phyloP scores from a whole-genome alignment of 2,888 invertebrate species.

The Platerodrilus igneus region DNA sequence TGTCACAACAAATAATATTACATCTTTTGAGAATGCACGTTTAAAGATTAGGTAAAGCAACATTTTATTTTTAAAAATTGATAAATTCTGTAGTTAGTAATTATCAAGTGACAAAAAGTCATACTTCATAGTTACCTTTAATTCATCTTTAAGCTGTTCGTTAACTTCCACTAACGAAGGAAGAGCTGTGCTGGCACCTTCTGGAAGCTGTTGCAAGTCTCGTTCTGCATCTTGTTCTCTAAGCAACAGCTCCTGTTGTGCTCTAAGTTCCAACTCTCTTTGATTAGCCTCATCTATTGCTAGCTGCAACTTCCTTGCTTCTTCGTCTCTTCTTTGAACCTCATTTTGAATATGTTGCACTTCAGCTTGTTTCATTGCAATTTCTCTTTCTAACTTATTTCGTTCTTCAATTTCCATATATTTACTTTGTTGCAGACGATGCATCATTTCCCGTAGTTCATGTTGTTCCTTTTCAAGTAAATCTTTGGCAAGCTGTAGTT shows the following conservation, averaged over 20 bases:
- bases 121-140: slow-evolving; percentile 39
- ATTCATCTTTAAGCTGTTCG: slow-evolving; percentile 40
- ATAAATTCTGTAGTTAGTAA: no score
- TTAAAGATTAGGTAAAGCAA: no score
- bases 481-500: slow-evolving; percentile 84
- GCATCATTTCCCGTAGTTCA: slow-evolving; percentile 83
- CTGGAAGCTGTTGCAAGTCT: slow-evolving; percentile 35
- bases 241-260: slow-evolving; percentile 28
- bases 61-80: no score
- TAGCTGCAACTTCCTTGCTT: slow-evolving; percentile 39
- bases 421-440: slow-evolving; percentile 83
- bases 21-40: no score
- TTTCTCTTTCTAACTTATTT: slow-evolving; percentile 81
- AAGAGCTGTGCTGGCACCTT: slow-evolving; percentile 36
- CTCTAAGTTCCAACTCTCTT: slow-evolving; percentile 35
- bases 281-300: slow-evolving; percentile 39
- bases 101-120: not conserved
- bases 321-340: slow-evolving; percentile 39
- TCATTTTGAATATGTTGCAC: slow-evolving; percentile 38
- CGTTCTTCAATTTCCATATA: slow-evolving; percentile 83
- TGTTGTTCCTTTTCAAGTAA: slow-evolving; percentile 81
- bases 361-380: slow-evolving; percentile 68
- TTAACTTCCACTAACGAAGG: slow-evolving; percentile 41
- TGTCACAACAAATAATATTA: no score
- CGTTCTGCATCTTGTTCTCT: slow-evolving; percentile 29